Evolutionary conservation across 1,140 invertebrate species (phyloP).

Genomic region (Lutraria rhynchaena): DNA sequence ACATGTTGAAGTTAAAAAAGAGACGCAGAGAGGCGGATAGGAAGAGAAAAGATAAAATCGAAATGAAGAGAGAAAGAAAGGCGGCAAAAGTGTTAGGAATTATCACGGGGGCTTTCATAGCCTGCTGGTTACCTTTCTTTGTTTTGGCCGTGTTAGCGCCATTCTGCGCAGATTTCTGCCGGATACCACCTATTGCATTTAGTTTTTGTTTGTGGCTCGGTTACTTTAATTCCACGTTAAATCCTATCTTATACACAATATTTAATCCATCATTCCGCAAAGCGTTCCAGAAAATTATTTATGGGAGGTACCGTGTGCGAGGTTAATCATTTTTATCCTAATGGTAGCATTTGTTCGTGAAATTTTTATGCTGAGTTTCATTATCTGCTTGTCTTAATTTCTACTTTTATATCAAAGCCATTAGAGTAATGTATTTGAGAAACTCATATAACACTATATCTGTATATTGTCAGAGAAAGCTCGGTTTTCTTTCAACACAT

Average conservation of each 20-base stretch:
- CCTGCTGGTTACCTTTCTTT: slow-evolving; percentile 83
- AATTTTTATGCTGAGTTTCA: too few relatives aligned
- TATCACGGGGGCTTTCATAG: slow-evolving; percentile 82
- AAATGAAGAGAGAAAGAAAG: slow-evolving; percentile 83
- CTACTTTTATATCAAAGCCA: too few relatives aligned
- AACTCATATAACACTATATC: too few relatives aligned
- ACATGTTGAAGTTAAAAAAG: slow-evolving; percentile 46
- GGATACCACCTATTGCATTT: slow-evolving; percentile 79
- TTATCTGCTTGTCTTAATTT: too few relatives aligned
- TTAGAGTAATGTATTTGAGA: too few relatives aligned
- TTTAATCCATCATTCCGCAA: slow-evolving; percentile 81
- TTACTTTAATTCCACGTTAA: slow-evolving; percentile 81
- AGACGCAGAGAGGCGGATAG: slow-evolving; percentile 70
- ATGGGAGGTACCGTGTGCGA: slow-evolving; percentile 37
- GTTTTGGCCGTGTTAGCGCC: slow-evolving; percentile 78
- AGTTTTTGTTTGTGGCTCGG: slow-evolving; percentile 81
- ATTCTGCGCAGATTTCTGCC: slow-evolving; percentile 70
- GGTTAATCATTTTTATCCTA: too few relatives aligned
- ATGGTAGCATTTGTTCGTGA: too few relatives aligned
- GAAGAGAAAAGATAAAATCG: slow-evolving; percentile 80
- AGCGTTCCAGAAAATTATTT: slow-evolving; percentile 77
- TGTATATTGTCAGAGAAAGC: too few relatives aligned
- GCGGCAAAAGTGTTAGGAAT: slow-evolving; percentile 83
- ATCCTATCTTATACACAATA: slow-evolving; percentile 82
- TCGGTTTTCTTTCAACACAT: too few relatives aligned